Conservation (phyloP, 2,113 vertebrate genomes). For the Paraplagusia blochii region DNA sequence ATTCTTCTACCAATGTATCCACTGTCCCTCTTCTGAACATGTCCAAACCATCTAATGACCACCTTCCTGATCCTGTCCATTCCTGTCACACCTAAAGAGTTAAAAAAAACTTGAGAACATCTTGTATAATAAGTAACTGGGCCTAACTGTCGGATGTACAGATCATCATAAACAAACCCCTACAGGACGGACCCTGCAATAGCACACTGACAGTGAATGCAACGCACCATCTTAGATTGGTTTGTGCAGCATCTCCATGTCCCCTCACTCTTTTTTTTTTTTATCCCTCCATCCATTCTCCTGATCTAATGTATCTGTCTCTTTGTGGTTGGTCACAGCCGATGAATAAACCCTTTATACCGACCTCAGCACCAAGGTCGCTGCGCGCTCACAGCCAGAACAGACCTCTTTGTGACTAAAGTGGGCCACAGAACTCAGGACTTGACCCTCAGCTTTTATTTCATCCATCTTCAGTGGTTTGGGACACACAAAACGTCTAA, state of each 20-base stretch:
- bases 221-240: background rate
- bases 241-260: slow-evolving; percentile 14
- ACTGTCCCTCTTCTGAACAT: no score
- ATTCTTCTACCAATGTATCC: no score
- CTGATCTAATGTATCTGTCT: slow-evolving; percentile 48
- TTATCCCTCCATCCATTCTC: slow-evolving; percentile 21
- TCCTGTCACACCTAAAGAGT: no score
- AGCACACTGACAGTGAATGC: background rate
- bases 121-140: no score
- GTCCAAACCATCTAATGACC: no score
- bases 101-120: no score
- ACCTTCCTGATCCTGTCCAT: no score
- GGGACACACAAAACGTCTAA: slow-evolving; percentile 8
- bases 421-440: slow-evolving; percentile 38
- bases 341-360: slow-evolving; percentile 62
- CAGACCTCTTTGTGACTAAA: slow-evolving; percentile 62
- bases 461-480: slow-evolving; percentile 15
- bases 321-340: slow-evolving; percentile 36
- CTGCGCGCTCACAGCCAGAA: slow-evolving; percentile 49
- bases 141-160: background rate
- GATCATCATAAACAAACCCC: background rate
- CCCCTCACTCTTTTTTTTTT: slow-evolving; percentile 12
- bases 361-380: slow-evolving; percentile 42
- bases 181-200: no score
- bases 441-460: slow-evolving; percentile 36